Conservation (phyloP, 2,797 vertebrate genomes). For the Channa striata region DNA sequence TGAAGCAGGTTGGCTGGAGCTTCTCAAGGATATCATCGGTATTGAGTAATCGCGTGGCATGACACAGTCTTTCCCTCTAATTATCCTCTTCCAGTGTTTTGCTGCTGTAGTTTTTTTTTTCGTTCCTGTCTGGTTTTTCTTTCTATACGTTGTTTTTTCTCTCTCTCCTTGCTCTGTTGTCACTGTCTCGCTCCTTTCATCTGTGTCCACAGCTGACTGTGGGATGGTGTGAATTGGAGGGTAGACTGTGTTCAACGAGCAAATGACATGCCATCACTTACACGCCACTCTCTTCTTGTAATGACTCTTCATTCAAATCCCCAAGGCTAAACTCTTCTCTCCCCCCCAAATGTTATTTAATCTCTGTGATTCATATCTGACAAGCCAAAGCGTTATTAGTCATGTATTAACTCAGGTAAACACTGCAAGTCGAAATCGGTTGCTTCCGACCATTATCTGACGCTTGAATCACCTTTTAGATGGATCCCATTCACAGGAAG, state of each 20-base stretch:
- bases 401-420: constrained; percentile 32
- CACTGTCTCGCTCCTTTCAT: constrained; percentile 65
- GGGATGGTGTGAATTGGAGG: constrained; percentile 69
- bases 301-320: constrained; percentile 47
- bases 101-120: constrained; percentile 37
- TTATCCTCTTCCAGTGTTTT: constrained; percentile 77
- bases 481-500: too few species aligned
- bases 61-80: constrained; percentile 82
- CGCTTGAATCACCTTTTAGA: too few species aligned
- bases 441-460: background rate
- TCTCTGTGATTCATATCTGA: constrained; percentile 69
- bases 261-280: constrained; percentile 55
- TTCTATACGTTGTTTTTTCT: constrained; percentile 55
- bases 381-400: constrained; percentile 57
- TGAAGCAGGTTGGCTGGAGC: constrained; percentile 68
- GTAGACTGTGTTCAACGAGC: constrained; percentile 49
- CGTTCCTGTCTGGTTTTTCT: constrained; percentile 44
- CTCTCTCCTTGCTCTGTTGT: constrained; percentile 38
- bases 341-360: constrained; percentile 32
- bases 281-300: constrained; percentile 58
- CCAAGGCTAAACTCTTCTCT: constrained; percentile 30
- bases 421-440: background rate
- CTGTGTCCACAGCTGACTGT: constrained; percentile 57
- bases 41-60: constrained; percentile 79
- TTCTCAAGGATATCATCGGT: constrained; percentile 80